Base-by-base conservation (phyloP, 2,888 invertebrate genomes). In the Drosophila yooni region DNA sequence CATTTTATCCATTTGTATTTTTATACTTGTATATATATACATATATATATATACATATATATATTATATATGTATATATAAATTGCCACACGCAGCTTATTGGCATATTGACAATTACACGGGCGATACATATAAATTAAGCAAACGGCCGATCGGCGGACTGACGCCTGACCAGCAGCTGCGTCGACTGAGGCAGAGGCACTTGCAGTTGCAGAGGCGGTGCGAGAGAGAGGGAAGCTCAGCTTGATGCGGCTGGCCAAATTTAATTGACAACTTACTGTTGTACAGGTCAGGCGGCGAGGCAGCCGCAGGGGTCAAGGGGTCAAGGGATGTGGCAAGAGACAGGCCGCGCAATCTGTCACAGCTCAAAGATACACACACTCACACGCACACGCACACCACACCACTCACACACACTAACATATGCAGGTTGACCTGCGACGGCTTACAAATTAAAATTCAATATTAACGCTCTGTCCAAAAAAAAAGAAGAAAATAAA, bases 51-150 rank as follows among this genome's bases (percentile, higher is more conserved):
- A 29, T 64, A 21, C 52, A 46, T 61, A 38, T 69, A 59, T 71
- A 74, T 21, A n/a, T 43, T n/a, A 6, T 58, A n/a, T 53, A 27
- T 58, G 50, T 64, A 50, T 63, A 34, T 71, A 34, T 64, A 29
- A 62, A 31, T 80, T 70, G 73, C 70, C 85, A 71, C 90, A 88
- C 81, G 74, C 81, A 73, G 90, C 85, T 83, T 90, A 90, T 90
- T 88, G 88, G 88, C 88, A 89, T 88, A 88, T 88, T 88, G 88
- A 90, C 91, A 88, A 88, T 91, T 88, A 90, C 90, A 89, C 86
- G 81, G 76, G 68, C 88, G 88, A 88, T 89, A 88, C 90, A 86
- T 86, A 86, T 86, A 86, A 86, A 86, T 86, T 90, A 90, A 90
- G 85, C 79, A 86, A 86, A 81, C 87, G 86, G 64, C 43, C 61